These are phyloP conservation scores for Syrrhaptes paradoxus DNA, from an alignment of 2,113 vertebrate genomes.

Conservation along the genomic window DNA sequence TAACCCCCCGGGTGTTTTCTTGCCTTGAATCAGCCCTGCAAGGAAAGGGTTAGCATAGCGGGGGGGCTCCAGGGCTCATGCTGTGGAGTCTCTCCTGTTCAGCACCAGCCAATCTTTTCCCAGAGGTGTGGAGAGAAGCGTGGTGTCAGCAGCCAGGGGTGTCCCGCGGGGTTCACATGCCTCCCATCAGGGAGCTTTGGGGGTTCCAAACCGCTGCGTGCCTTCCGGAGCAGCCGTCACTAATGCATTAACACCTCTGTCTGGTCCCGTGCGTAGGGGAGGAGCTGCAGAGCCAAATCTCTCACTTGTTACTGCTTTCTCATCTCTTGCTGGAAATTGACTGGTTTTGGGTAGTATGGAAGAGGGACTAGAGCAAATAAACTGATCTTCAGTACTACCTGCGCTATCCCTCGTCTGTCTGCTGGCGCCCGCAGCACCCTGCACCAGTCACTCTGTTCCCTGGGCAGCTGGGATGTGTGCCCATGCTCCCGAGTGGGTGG, in stretches of 20 bases:
- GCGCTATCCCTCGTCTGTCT: not conserved
- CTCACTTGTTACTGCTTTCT: conserved; percentile 20
- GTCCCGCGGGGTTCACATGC: not conserved
- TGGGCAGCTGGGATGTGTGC: not conserved
- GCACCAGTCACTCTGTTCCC: not conserved
- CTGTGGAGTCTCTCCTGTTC: not conserved
- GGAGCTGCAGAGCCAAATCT: not conserved
- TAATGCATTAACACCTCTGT: not conserved
- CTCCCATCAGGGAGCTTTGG: not conserved
- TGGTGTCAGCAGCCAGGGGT: not conserved
- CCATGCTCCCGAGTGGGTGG: not conserved
- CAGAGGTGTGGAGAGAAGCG: accelerated
- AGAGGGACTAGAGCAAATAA: conserved; percentile 37
- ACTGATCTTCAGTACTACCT: conserved; percentile 8
- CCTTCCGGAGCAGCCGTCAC: not conserved
- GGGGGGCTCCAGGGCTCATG: not conserved
- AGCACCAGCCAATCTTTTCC: not conserved
- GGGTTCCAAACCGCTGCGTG: not conserved
- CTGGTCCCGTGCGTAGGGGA: not conserved
- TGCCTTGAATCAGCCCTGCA: not conserved
- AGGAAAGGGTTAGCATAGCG: not conserved
- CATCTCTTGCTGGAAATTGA: not conserved
- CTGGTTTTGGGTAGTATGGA: not conserved
- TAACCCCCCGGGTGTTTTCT: not conserved
- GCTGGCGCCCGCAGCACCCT: accelerated